These are phyloP conservation scores for Triops cancriformis DNA, from an alignment of 1,140 invertebrate genomes.

Conservation along the genomic window DNA sequence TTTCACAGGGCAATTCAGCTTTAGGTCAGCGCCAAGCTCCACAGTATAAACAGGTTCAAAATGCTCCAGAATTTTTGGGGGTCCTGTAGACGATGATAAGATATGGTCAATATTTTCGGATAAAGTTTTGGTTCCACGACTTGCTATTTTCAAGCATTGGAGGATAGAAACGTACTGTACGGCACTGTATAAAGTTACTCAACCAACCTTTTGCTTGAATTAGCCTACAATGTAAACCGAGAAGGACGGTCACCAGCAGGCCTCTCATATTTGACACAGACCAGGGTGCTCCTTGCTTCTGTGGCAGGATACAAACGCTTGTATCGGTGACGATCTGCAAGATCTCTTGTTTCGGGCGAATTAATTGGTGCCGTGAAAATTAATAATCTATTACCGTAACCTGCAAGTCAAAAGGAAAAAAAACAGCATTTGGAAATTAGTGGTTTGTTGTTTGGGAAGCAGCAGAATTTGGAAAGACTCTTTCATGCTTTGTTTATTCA, in stretches of 20 bases:
- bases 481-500: neutral
- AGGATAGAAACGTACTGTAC: neutral
- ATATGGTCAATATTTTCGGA: neutral
- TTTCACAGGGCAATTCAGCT: neutral
- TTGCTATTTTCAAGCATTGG: neutral
- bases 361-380: neutral
- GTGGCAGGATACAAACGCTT: neutral
- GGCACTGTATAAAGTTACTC: neutral
- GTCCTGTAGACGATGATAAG: neutral
- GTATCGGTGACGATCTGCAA: no score
- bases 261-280: constrained; percentile 4
- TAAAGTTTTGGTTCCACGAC: neutral
- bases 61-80: neutral
- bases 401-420: neutral
- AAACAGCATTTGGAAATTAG: neutral
- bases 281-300: neutral
- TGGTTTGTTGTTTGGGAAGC: neutral
- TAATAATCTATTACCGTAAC: neutral
- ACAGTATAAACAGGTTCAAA: neutral
- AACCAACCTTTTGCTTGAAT: neutral
- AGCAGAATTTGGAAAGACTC: neutral
- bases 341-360: neutral
- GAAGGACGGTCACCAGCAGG: neutral
- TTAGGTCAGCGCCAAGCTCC: neutral
- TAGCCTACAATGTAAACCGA: constrained; percentile 1